phyloP scores from a whole-genome alignment of 2,888 invertebrate species.

The Cacoxenus indagator region DNA sequence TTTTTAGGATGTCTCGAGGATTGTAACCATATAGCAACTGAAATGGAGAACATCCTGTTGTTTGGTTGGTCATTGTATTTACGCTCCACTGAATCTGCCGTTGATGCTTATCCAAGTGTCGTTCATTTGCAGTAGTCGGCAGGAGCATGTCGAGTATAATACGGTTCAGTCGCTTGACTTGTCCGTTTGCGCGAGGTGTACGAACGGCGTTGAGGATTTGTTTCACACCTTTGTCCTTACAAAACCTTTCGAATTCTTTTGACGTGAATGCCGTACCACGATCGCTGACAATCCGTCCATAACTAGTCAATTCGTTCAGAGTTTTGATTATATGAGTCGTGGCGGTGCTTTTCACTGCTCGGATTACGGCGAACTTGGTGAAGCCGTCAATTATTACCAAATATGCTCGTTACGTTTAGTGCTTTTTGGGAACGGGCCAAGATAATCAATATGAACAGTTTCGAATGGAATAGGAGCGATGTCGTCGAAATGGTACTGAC shows the following conservation, averaged over 20 bases:
- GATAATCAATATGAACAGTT: not conserved
- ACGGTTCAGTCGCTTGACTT: conserved; percentile 14
- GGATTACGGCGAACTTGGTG: conserved; percentile 19
- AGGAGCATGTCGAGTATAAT: not conserved
- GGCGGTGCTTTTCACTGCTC: conserved; percentile 25
- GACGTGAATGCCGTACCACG: conserved; percentile 17
- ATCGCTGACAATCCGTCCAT: not conserved
- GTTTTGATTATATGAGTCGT: conserved; percentile 11
- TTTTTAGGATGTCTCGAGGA: not conserved
- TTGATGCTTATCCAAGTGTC: not conserved
- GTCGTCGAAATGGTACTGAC: conserved; percentile 15
- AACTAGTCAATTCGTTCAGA: not conserved
- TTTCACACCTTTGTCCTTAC: conserved; percentile 33
- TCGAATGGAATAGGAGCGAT: not conserved
- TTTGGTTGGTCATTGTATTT: not conserved
- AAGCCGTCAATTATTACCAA: conserved; percentile 31
- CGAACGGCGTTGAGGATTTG: conserved; percentile 41
- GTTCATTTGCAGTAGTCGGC: not conserved
- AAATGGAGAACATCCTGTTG: not conserved
- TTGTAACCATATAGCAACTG: not conserved
- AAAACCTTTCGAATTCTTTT: conserved; percentile 35
- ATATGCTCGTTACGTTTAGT: not conserved
- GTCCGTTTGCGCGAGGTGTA: conserved; percentile 38
- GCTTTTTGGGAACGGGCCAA: conserved; percentile 16
- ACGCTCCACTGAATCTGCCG: not conserved